Evolutionary conservation across 2,797 vertebrate species (phyloP), one percentile per base, ranked within the genome.

Genomic region (Columba guinea): DNA sequence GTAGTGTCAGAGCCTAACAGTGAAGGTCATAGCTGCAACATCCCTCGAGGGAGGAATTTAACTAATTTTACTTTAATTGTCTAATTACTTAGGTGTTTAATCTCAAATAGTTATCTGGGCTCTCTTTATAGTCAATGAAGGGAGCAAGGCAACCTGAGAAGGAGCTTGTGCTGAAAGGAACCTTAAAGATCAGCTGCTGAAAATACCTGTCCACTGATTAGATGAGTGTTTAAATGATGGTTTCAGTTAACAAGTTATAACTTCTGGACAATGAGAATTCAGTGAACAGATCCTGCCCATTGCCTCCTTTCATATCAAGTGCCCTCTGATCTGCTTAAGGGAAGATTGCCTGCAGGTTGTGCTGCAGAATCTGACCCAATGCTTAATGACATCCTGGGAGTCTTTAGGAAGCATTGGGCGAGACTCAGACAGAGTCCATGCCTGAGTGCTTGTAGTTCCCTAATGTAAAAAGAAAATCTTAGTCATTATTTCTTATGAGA

Each of bases 401-500:
- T 8, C 58, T 89, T 70, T 30, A 82, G 35, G 17, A 67, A 64
- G 68, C 13, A 0, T 58, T 20, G 28, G 19, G 3, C 44, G 73
- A 63, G 62, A 52, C 27, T 80, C 69, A 92, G 79, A 87, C 28
- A 63, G 26, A 63, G 60, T 41, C 88, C 78, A 59, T 64, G 84
- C 70, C 81, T 39, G 75, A 93, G 62, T 85, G 78, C 56, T 46
- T 78, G 68, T 53, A 94, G 81, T 56, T 95, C 81, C 81, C 86
- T 62, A 41, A 82, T 71, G 71, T 5, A 32, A 64, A 60, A 88
- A 65, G 46, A 68, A 92, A 91, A 84, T 83, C 64, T 93, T 23
- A 53, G 85, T 51, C 90, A 89, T 94, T 91, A 94, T 74, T 94
- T 75, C 78, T 94, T 90, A 75, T 34, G 90, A 84, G 65, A 90